Percentiles rank a stretch among this genome's conserved stretches.
Evolutionary conservation across 2,797 vertebrate species (phyloP).

Genomic region (Arrhamphus sclerolepis): DNA sequence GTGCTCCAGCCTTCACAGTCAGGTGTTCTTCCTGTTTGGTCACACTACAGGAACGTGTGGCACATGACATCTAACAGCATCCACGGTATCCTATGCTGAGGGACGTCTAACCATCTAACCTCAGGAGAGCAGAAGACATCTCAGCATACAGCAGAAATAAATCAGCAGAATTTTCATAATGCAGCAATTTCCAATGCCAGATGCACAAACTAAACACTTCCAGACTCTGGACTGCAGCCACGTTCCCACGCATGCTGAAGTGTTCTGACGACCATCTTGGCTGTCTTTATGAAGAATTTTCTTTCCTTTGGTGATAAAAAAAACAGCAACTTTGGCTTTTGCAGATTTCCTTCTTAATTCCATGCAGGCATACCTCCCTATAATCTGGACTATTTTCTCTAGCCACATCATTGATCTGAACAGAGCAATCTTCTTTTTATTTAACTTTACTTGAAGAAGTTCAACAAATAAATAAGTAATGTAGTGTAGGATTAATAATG

Average conservation of each 20-base stretch:
- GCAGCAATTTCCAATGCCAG: conserved; percentile 79
- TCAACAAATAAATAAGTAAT: conserved; percentile 40
- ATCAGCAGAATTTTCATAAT: conserved; percentile 82
- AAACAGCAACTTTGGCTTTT: conserved; percentile 65
- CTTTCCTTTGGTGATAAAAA: conserved; percentile 67
- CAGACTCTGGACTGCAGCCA: conserved; percentile 87
- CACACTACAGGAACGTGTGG: conserved; percentile 30
- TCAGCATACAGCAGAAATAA: conserved; percentile 80
- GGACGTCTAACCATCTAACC: conserved; percentile 37
- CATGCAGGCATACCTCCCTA: conserved; percentile 29
- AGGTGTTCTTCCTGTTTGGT: conserved; percentile 47
- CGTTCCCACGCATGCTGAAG: conserved; percentile 91
- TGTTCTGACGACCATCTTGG: conserved; percentile 88
- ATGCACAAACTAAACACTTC: conserved; percentile 87
- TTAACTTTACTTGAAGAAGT: conserved; percentile 22
- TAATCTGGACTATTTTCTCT: conserved; percentile 18
- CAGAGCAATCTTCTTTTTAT: conserved; percentile 17
- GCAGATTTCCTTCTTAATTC: conserved; percentile 65
- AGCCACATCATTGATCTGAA: conserved; percentile 17
- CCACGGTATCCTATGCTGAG: conserved; percentile 52
- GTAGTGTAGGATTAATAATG: conserved; percentile 11
- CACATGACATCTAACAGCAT: conserved; percentile 31
- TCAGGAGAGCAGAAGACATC: conserved; percentile 56
- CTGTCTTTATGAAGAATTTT: conserved; percentile 80
- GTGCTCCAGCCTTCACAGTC: conserved; percentile 44